phyloP scores from a whole-genome alignment of 2,797 vertebrate genomes.

The Sarcoramphus papa region DNA sequence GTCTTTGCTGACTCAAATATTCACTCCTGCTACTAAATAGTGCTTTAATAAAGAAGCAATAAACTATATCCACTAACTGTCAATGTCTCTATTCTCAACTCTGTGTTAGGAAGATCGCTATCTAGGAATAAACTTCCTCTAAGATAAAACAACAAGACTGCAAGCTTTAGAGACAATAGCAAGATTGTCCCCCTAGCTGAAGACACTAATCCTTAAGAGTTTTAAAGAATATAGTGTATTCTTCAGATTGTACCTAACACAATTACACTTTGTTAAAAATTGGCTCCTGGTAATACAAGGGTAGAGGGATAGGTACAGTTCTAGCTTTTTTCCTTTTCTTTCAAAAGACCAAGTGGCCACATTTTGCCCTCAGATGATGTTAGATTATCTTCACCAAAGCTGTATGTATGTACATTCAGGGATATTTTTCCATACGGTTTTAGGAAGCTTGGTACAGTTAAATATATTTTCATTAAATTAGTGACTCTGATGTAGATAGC shows the following conservation, averaged over 20 bases:
- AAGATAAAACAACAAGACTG: constrained; percentile 71
- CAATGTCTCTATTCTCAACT: constrained; percentile 49
- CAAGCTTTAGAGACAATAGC: constrained; percentile 77
- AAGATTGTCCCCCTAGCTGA: constrained; percentile 75
- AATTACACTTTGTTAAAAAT: constrained; percentile 83
- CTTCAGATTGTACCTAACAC: constrained; percentile 74
- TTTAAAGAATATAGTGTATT: constrained; percentile 76
- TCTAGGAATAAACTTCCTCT: constrained; percentile 77
- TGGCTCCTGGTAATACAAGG: constrained; percentile 66
- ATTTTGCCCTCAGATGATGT: neutral
- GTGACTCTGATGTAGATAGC: neutral
- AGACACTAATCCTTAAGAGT: constrained; percentile 68
- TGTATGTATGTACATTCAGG: neutral
- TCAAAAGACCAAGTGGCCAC: neutral
- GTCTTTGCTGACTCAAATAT: constrained; percentile 57
- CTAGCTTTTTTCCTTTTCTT: neutral
- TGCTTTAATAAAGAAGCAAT: constrained; percentile 43
- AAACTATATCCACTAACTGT: constrained; percentile 46
- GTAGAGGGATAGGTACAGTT: neutral
- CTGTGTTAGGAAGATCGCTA: constrained; percentile 70
- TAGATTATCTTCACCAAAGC: neutral
- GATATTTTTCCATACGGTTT: neutral
- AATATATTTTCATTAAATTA: constrained; percentile 16
- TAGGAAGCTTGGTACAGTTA: neutral
- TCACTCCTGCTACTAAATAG: constrained; percentile 52